Evolutionary conservation across 2,888 invertebrate species (phyloP).

Genomic region (Xestia xanthographa): DNA sequence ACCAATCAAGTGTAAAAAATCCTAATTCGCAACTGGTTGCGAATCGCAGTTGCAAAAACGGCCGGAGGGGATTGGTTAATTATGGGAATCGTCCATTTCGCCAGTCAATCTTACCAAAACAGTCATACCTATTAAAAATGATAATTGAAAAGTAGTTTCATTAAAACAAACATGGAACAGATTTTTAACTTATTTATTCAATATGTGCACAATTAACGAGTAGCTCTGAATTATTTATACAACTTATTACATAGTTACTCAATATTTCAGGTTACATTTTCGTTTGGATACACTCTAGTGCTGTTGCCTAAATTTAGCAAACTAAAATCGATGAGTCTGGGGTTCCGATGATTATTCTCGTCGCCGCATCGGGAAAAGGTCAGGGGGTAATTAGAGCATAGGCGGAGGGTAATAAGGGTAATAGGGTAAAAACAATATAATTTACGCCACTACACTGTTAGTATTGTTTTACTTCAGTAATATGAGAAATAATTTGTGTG

Average conservation of each 20-base stretch:
- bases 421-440: conserved; percentile 3
- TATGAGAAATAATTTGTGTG: not conserved
- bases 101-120: not conserved
- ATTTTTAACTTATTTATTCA: conserved; percentile 83
- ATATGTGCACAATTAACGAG: conserved; percentile 90
- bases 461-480: not conserved
- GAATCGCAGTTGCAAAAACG: too few relatives aligned
- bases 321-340: conserved; percentile 62
- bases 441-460: not conserved
- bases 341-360: conserved; percentile 50
- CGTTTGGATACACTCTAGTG: conserved; percentile 52
- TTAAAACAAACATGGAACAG: conserved; percentile 65
- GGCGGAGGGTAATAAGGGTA: not conserved
- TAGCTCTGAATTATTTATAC: conserved; percentile 86
- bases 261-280: conserved; percentile 71
- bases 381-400: conserved; percentile 39
- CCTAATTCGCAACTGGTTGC: too few relatives aligned
- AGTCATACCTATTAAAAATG: not conserved
- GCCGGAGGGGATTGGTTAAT: too few relatives aligned
- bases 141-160: not conserved
- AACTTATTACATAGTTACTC: conserved; percentile 73
- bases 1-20: not conserved
- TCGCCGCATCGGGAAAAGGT: conserved; percentile 52
- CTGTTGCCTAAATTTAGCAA: conserved; percentile 50
- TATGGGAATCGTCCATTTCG: not conserved